phyloP scores from a whole-genome alignment of 2,797 vertebrate genomes.

The Urocyon cinereoargenteus region DNA sequence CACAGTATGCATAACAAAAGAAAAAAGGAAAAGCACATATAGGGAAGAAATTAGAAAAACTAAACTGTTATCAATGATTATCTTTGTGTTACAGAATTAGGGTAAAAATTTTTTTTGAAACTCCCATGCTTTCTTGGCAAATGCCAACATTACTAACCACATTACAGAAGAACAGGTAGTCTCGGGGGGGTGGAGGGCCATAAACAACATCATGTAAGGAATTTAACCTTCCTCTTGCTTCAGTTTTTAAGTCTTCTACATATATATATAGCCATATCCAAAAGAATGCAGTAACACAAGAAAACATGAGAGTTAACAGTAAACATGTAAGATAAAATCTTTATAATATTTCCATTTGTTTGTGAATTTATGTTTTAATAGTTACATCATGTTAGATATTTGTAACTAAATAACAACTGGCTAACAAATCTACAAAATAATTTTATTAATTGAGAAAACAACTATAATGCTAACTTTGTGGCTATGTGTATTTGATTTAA shows the following conservation, averaged over 20 bases:
- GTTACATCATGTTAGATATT: slow-evolving; percentile 16
- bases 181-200: neutral
- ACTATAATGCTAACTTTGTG: neutral
- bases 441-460: slow-evolving; percentile 28
- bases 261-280: neutral
- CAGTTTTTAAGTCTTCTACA: slow-evolving; percentile 2
- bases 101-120: slow-evolving; percentile 24
- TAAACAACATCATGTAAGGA: neutral
- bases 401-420: slow-evolving; percentile 17
- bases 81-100: neutral
- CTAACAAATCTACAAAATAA: slow-evolving; percentile 49
- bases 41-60: neutral
- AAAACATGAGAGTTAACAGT: neutral
- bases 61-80: neutral
- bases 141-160: neutral
- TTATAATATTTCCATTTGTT: slow-evolving; percentile 24
- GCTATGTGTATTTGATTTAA: neutral
- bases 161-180: neutral
- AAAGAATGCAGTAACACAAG: neutral
- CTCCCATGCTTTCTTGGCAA: neutral
- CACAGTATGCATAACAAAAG: neutral
- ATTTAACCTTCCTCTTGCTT: neutral
- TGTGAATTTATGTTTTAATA: slow-evolving; percentile 52
- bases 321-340: neutral
- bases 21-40: neutral